Conservation (phyloP, 1,140 invertebrate species). For the Rhagoletis pomonella region DNA sequence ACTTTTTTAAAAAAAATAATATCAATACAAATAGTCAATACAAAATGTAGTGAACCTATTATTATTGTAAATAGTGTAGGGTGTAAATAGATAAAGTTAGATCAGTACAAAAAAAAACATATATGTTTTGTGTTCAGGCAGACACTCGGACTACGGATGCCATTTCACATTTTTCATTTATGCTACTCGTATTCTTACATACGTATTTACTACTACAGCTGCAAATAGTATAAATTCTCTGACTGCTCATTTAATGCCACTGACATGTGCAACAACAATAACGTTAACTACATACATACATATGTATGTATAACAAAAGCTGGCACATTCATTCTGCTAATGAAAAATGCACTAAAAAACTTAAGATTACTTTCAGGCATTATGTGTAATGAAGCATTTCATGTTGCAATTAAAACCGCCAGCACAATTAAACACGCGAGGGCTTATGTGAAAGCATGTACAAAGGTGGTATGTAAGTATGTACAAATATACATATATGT, state of each 20-base stretch:
- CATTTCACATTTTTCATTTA: background rate
- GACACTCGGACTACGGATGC: background rate
- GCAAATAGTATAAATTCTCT: background rate
- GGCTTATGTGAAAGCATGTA: background rate
- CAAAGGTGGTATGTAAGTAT: background rate
- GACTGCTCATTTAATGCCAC: slow-evolving; percentile 32
- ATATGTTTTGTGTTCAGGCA: background rate
- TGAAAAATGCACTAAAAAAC: slow-evolving; percentile 44
- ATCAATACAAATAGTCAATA: too few relatives aligned
- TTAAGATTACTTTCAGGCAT: slow-evolving; percentile 38
- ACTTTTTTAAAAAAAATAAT: too few relatives aligned
- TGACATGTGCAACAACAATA: slow-evolving; percentile 29
- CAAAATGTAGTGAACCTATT: too few relatives aligned
- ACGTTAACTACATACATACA: background rate
- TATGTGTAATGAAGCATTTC: slow-evolving; percentile 37
- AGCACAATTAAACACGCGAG: background rate
- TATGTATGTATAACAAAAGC: background rate
- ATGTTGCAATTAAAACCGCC: slow-evolving; percentile 37
- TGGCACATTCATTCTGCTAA: background rate
- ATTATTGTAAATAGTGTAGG: too few relatives aligned
- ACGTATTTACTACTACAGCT: background rate
- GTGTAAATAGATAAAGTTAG: too few relatives aligned
- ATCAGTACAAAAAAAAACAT: too few relatives aligned
- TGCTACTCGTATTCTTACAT: background rate
- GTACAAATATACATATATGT: background rate